phyloP scores from a whole-genome alignment of 2,113 vertebrate genomes.

The Condylura cristata region DNA sequence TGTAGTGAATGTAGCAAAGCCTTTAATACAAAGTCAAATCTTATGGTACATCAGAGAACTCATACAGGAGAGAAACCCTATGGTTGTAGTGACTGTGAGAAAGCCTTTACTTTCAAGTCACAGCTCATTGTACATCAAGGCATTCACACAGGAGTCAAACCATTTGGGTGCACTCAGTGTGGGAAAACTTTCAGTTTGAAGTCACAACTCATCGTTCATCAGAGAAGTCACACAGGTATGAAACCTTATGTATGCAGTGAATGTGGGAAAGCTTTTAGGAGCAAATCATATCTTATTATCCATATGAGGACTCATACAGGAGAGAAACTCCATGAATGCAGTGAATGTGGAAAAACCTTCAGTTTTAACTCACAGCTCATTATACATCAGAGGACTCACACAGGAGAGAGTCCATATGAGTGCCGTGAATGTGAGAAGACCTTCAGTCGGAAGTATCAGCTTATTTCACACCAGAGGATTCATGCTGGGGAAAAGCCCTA shows the following conservation, averaged over 20 bases:
- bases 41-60: conserved; percentile 5
- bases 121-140: conserved; percentile 73
- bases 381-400: conserved; percentile 70
- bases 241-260: conserved; percentile 70
- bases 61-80: neutral
- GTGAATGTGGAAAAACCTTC: conserved; percentile 71
- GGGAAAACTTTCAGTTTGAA: conserved; percentile 71
- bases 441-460: conserved; percentile 70
- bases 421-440: conserved; percentile 46
- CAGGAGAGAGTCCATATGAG: conserved; percentile 67
- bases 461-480: conserved; percentile 69
- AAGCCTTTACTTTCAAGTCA: conserved; percentile 72
- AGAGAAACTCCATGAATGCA: conserved; percentile 59
- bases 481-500: conserved; percentile 68
- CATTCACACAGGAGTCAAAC: conserved; percentile 70
- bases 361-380: conserved; percentile 67
- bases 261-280: conserved; percentile 72
- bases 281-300: conserved; percentile 52
- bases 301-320: conserved; percentile 61
- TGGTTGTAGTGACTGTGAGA: conserved; percentile 15
- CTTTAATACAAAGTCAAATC: conserved; percentile 27
- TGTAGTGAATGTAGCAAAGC: conserved; percentile 66
- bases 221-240: conserved; percentile 70
- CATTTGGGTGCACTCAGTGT: conserved; percentile 65
- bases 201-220: conserved; percentile 67